These are phyloP conservation scores for Columba janthina DNA, from an alignment of 2,113 vertebrate species.

Conservation along the genomic window DNA sequence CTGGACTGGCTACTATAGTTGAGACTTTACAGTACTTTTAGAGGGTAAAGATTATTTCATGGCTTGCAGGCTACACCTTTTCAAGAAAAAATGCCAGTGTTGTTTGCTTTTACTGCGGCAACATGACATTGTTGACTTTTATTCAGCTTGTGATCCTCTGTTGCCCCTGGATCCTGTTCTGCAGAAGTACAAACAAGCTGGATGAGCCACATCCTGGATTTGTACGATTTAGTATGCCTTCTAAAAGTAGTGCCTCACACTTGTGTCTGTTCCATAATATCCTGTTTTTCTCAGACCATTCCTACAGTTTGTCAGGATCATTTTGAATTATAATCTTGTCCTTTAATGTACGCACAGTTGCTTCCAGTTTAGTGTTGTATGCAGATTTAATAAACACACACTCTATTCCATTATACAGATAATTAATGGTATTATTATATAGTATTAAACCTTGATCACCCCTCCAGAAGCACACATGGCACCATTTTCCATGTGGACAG, in stretches of 20 bases:
- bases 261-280: background rate
- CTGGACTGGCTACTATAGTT: background rate
- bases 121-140: slow-evolving; percentile 28
- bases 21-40: background rate
- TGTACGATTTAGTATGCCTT: background rate
- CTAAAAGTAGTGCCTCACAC: background rate
- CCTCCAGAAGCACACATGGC: background rate
- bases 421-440: slow-evolving; percentile 17
- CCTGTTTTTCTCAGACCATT: slow-evolving; percentile 26
- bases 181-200: background rate
- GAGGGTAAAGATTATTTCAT: background rate
- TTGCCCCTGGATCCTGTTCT: slow-evolving; percentile 31
- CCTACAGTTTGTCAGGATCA: background rate
- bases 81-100: background rate
- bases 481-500: background rate
- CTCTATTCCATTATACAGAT: background rate
- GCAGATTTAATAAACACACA: slow-evolving; percentile 30
- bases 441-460: background rate
- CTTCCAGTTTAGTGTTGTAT: slow-evolving; percentile 23
- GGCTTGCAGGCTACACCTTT: background rate
- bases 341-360: background rate
- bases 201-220: slow-evolving; percentile 6
- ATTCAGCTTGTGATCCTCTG: slow-evolving; percentile 6
- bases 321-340: slow-evolving; percentile 38
- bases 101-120: slow-evolving; percentile 28